Conservation (phyloP, 2,888 invertebrate species). For the Leptinotarsa tumamoca region DNA sequence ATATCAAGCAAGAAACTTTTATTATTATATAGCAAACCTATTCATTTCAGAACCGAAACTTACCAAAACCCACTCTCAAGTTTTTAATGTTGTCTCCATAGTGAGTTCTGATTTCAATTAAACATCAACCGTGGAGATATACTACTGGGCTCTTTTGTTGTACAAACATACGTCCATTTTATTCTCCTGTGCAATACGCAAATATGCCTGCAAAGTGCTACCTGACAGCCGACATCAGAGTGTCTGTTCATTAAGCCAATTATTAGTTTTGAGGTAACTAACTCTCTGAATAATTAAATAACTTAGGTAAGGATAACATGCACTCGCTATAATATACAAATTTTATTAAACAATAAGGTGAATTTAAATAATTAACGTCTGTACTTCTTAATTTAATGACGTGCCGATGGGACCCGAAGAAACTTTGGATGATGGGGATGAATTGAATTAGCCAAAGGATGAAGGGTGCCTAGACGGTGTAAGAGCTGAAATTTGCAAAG, state of each 20-base stretch:
- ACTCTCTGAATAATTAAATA: slow-evolving; percentile 54
- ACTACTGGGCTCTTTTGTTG: slow-evolving; percentile 19
- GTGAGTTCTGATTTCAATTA: slow-evolving; percentile 19
- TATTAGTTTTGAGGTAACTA: slow-evolving; percentile 55
- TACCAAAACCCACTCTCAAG: slow-evolving; percentile 14
- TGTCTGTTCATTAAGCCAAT: slow-evolving; percentile 55
- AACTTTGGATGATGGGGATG: slow-evolving; percentile 25
- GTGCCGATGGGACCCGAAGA: slow-evolving; percentile 28
- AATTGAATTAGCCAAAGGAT: slow-evolving; percentile 24
- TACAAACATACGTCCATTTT: slow-evolving; percentile 31
- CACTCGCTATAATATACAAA: slow-evolving; percentile 47
- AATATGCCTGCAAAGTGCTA: slow-evolving; percentile 47
- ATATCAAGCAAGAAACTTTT: neutral
- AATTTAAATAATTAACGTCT: slow-evolving; percentile 41
- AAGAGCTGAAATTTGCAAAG: slow-evolving; percentile 3
- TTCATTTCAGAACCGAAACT: slow-evolving; percentile 6
- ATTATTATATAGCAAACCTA: neutral
- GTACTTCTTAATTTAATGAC: slow-evolving; percentile 37
- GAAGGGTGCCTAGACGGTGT: neutral
- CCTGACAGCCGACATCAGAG: slow-evolving; percentile 50
- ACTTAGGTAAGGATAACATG: slow-evolving; percentile 53
- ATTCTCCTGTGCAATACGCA: slow-evolving; percentile 45
- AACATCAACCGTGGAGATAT: slow-evolving; percentile 13
- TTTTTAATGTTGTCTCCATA: neutral
- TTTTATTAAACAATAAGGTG: slow-evolving; percentile 40